Conservation (phyloP, 2,888 invertebrate species). For the Odontocerum albicorne region DNA sequence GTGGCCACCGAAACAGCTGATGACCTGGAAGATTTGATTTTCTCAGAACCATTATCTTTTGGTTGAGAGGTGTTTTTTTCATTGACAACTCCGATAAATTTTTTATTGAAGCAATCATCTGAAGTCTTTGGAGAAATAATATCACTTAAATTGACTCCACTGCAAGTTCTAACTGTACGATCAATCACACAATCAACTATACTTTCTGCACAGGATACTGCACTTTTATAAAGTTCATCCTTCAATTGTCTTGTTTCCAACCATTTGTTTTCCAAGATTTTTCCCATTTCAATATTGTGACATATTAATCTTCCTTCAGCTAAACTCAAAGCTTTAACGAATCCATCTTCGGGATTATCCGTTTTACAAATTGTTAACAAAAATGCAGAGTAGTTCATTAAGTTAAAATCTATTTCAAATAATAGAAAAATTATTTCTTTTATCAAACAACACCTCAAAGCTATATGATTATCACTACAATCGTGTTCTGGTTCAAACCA, state of each 20-base stretch:
- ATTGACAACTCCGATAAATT: neutral
- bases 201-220: conserved; percentile 44
- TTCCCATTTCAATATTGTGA: conserved; percentile 51
- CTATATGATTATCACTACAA: conserved; percentile 35
- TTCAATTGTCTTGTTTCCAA: conserved; percentile 47
- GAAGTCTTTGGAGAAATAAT: conserved; percentile 12
- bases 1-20: neutral
- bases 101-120: conserved; percentile 13
- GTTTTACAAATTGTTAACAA: conserved; percentile 65
- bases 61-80: no score
- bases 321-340: conserved; percentile 60
- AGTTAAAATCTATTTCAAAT: conserved; percentile 51
- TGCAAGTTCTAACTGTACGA: conserved; percentile 13
- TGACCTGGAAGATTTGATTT: conserved; percentile 1
- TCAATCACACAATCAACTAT: conserved; percentile 45
- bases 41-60: neutral
- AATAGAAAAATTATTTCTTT: conserved; percentile 62
- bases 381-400: conserved; percentile 64
- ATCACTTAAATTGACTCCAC: conserved; percentile 13
- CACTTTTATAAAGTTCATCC: conserved; percentile 48
- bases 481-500: conserved; percentile 50
- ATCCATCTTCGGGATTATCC: conserved; percentile 55
- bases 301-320: conserved; percentile 59
- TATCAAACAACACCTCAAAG: conserved; percentile 46
- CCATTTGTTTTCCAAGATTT: conserved; percentile 50